phyloP scores from a whole-genome alignment of 2,888 invertebrate species.

The Anaspis maculata region DNA sequence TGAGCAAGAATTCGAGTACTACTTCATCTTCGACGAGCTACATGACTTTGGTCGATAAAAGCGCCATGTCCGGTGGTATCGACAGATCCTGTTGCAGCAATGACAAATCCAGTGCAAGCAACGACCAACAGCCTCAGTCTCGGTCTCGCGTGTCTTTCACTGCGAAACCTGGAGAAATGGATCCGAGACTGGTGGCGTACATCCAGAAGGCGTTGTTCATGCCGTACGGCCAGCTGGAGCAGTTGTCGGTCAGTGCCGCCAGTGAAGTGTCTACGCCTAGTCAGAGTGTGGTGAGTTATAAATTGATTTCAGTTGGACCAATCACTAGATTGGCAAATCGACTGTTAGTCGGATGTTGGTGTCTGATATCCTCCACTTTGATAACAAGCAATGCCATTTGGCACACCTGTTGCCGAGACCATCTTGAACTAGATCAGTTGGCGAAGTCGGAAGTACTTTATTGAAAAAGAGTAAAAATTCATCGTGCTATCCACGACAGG shows the following conservation, averaged over 20 bases:
- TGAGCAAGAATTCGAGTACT: slow-evolving; percentile 29
- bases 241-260: slow-evolving; percentile 41
- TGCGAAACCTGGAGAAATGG: slow-evolving; percentile 11
- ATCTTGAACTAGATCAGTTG: too few relatives aligned
- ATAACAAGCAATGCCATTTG: too few relatives aligned
- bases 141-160: neutral
- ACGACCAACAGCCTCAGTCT: neutral
- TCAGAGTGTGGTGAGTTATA: slow-evolving; percentile 43
- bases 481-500: too few relatives aligned
- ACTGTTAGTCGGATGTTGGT: too few relatives aligned
- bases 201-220: slow-evolving; percentile 46
- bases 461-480: too few relatives aligned
- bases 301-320: too few relatives aligned
- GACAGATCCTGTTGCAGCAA: neutral
- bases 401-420: too few relatives aligned
- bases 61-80: neutral
- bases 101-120: neutral
- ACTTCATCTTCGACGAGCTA: slow-evolving; percentile 37
- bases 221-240: slow-evolving; percentile 44
- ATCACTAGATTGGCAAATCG: too few relatives aligned
- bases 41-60: neutral
- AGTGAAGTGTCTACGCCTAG: slow-evolving; percentile 45
- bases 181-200: slow-evolving; percentile 41
- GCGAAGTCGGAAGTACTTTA: too few relatives aligned
- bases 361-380: too few relatives aligned